These are phyloP conservation scores for Thera britannica DNA, from an alignment of 2,888 invertebrate species.

Conservation along the genomic window DNA sequence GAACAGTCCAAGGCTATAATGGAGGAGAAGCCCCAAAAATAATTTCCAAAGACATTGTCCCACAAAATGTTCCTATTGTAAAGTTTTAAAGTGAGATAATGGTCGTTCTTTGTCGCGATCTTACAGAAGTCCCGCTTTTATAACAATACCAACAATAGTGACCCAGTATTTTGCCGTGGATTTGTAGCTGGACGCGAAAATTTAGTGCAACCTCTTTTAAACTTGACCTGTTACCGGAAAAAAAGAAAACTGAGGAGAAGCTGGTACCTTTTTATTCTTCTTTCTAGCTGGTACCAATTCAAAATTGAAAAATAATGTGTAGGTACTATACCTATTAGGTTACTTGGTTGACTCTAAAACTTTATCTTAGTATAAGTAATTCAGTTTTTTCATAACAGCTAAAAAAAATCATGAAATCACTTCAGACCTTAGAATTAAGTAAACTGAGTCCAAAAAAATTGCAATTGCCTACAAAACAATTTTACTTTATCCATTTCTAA, in stretches of 20 bases:
- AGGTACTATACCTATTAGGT: neutral
- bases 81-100: slow-evolving; percentile 39
- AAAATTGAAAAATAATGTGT: no score
- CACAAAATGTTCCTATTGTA: slow-evolving; percentile 34
- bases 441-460: neutral
- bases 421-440: neutral
- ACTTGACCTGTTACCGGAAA: slow-evolving; percentile 66
- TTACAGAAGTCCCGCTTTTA: slow-evolving; percentile 51
- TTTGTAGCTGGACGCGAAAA: slow-evolving; percentile 69
- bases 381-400: no score
- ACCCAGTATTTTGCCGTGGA: slow-evolving; percentile 64
- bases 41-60: slow-evolving; percentile 29
- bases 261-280: neutral
- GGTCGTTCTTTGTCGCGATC: slow-evolving; percentile 38
- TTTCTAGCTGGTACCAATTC: no score
- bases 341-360: neutral
- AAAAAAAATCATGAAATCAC: no score
- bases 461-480: neutral
- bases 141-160: slow-evolving; percentile 64
- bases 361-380: no score
- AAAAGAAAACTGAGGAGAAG: slow-evolving; percentile 47
- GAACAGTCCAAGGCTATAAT: slow-evolving; percentile 19
- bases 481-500: neutral
- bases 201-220: slow-evolving; percentile 75
- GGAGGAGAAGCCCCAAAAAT: slow-evolving; percentile 28